Evolutionary conservation across 2,797 vertebrate genomes (phyloP).

Genomic region (Hephaestus fuliginosus): DNA sequence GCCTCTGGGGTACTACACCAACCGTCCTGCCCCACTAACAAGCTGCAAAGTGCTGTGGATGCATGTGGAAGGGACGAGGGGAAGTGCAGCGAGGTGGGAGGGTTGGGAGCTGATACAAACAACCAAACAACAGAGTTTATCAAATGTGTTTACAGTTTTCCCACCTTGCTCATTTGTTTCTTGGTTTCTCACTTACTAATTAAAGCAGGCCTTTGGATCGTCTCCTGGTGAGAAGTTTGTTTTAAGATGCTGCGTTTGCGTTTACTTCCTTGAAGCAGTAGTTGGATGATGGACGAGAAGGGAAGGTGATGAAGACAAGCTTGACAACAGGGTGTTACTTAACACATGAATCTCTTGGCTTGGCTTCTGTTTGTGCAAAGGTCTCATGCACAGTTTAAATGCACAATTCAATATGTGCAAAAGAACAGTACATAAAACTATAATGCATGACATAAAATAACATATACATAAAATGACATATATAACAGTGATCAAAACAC

Average conservation of each 20-base stretch:
- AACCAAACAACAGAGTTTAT: constrained; percentile 51
- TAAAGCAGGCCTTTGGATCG: constrained; percentile 53
- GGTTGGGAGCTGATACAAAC: constrained; percentile 41
- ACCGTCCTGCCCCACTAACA: constrained; percentile 82
- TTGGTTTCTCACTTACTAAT: constrained; percentile 59
- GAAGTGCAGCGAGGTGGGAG: constrained; percentile 39
- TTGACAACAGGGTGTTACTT: constrained; percentile 47
- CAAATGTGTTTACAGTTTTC: constrained; percentile 46
- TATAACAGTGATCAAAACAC: constrained; percentile 45
- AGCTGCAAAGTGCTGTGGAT: constrained; percentile 82
- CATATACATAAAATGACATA: constrained; percentile 1
- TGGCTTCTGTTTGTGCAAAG: constrained; percentile 3
- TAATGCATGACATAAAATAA: constrained; percentile 6
- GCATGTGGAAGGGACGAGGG: constrained; percentile 46
- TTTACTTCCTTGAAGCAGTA: constrained; percentile 30
- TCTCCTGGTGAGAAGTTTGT: constrained; percentile 54
- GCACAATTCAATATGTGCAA: not conserved
- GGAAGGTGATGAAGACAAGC: constrained; percentile 37
- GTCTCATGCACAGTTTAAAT: constrained; percentile 10
- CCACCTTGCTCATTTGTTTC: constrained; percentile 40
- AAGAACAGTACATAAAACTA: constrained; percentile 2
- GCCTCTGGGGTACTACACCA: constrained; percentile 78
- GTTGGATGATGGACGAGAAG: constrained; percentile 42
- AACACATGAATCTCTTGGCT: constrained; percentile 42
- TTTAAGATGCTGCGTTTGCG: constrained; percentile 48